phyloP scores from a whole-genome alignment of 2,888 invertebrate species.

The Orchesella flavescens region DNA sequence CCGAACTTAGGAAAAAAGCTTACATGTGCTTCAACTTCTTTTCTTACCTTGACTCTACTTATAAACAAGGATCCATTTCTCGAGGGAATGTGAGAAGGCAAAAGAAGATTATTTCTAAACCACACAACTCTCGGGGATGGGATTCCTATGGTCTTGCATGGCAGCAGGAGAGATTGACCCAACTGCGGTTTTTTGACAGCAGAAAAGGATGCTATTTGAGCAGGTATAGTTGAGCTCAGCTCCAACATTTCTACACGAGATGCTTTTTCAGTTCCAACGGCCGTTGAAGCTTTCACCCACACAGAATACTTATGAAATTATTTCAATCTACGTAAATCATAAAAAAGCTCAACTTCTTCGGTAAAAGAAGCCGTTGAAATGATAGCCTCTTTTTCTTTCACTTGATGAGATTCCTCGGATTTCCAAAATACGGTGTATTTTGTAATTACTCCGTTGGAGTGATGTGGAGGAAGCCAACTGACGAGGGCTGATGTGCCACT shows the following conservation, averaged over 20 bases:
- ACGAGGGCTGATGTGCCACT: slow-evolving; percentile 74
- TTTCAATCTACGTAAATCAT: slow-evolving; percentile 81
- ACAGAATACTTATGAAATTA: slow-evolving; percentile 88
- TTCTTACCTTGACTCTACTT: slow-evolving; percentile 62
- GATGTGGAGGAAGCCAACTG: slow-evolving; percentile 74
- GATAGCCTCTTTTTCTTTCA: slow-evolving; percentile 44
- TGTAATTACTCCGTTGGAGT: slow-evolving; percentile 74
- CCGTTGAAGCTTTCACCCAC: slow-evolving; percentile 89
- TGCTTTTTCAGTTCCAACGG: slow-evolving; percentile 79
- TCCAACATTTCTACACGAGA: slow-evolving; percentile 84
- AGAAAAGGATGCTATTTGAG: slow-evolving; percentile 89
- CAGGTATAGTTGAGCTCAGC: slow-evolving; percentile 85
- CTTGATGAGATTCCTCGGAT: slow-evolving; percentile 49
- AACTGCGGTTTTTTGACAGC: slow-evolving; percentile 79
- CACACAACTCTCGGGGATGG: slow-evolving; percentile 85
- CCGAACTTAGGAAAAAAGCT: too few relatives aligned
- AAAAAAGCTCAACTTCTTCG: slow-evolving; percentile 79
- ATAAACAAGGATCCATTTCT: slow-evolving; percentile 66
- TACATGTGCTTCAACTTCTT: too few relatives aligned
- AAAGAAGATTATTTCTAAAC: slow-evolving; percentile 74
- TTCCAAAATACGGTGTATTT: slow-evolving; percentile 74
- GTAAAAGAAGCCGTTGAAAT: too few relatives aligned
- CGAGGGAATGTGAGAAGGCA: slow-evolving; percentile 49
- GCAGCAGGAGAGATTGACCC: slow-evolving; percentile 80
- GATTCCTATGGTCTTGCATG: slow-evolving; percentile 84